These are phyloP conservation scores for Lepidocolaptes lacrymiger DNA, from an alignment of 2,797 vertebrate genomes.

Conservation along the genomic window DNA sequence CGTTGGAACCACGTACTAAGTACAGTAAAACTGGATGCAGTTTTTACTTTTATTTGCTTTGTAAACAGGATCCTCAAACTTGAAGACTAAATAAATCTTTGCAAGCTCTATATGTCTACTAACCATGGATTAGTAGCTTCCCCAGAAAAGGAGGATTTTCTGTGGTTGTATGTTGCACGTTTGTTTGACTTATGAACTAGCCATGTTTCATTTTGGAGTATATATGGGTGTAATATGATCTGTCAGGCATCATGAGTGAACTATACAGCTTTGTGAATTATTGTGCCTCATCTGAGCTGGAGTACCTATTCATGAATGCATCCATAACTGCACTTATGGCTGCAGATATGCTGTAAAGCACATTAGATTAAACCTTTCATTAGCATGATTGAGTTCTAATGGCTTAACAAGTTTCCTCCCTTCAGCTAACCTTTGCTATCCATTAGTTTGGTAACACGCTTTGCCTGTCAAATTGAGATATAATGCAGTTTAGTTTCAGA, in stretches of 20 bases:
- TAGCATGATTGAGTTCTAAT: conserved; percentile 42
- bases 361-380: conserved; percentile 31
- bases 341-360: background rate
- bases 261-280: background rate
- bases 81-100: background rate
- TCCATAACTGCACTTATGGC: background rate
- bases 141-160: background rate
- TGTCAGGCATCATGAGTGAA: background rate
- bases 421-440: conserved; percentile 43
- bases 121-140: background rate
- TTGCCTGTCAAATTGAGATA: conserved; percentile 22
- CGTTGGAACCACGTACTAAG: background rate
- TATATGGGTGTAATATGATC: background rate
- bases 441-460: conserved; percentile 5
- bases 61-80: background rate
- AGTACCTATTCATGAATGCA: background rate
- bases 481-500: conserved; percentile 19
- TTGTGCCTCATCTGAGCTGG: background rate
- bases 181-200: background rate
- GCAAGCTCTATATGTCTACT: background rate
- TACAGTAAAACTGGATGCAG: background rate
- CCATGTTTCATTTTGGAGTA: background rate
- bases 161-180: background rate
- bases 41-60: background rate
- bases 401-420: conserved; percentile 44